Evolutionary conservation across 2,888 invertebrate species (phyloP), one percentile per base, ranked within the genome.

Genomic region (Hydriomena furcata): DNA sequence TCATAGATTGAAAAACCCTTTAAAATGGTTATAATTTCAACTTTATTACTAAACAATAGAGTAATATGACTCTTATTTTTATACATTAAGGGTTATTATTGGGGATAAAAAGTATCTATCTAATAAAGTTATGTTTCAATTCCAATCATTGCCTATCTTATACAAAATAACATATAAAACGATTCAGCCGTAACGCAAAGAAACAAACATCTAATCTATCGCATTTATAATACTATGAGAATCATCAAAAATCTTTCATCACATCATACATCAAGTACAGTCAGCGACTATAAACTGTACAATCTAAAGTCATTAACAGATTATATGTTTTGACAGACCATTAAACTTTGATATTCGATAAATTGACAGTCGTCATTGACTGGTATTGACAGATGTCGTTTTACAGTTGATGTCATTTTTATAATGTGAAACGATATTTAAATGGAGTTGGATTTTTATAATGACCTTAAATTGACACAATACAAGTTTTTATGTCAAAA

Each of bases 291-390:
- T 76, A 72, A 73, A 60, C 55, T 67, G 67, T 47, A 40, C 52
- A 68, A 75, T 76, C 65, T 65, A 64, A 69, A 71, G 73, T 79
- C 83, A 84, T 87, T 86, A 83, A 73, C 66, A 66, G 73, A 76
- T 78, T 79, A 84, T 84, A 83, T 88, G 82, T 88, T 89, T 86
- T 86, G 89, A 88, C 86, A 89, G 76, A 76, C 85, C 86, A 88
- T 88, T 88, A 83, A 70, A 67, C 71, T 65, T 66, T 72, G 67
- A 68, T 58, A 53, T 45, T 52, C 25, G 45, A 60, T 35, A 61
- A 61, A 69, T 74, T 77, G 83, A 82, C 77, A 82, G 69, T 46
- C 12, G 72, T 63, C 67, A 78, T 77, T 71, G 73, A 76, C 66
- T 79, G 76, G 50, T 59, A 82, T 79, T 80, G 84, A 84, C 83